phyloP scores from a whole-genome alignment of 1,140 invertebrate genomes.

The Aphelenchoides besseyi region DNA sequence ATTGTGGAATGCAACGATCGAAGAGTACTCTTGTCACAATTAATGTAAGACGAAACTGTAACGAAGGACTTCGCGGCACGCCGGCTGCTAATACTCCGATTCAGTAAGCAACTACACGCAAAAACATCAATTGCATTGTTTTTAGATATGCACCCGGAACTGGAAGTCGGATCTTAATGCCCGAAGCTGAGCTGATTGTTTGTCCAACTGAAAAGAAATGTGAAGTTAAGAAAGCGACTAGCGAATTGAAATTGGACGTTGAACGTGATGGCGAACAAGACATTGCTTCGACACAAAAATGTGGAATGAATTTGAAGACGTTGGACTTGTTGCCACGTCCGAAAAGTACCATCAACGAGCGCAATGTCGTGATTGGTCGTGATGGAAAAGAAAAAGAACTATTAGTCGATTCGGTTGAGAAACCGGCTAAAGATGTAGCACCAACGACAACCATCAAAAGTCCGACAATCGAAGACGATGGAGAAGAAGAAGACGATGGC shows the following conservation, averaged over 20 bases:
- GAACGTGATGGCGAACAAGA: constrained; percentile 30
- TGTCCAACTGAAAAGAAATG: constrained; percentile 38
- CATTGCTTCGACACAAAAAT: constrained; percentile 36
- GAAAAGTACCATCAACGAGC: constrained; percentile 16
- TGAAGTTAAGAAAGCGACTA: constrained; percentile 38
- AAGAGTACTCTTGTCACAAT: constrained; percentile 59
- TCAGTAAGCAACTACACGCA: no score
- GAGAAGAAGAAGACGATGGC: constrained; percentile 38
- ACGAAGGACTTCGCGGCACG: constrained; percentile 33
- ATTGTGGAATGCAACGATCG: constrained; percentile 59
- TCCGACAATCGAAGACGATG: constrained; percentile 25
- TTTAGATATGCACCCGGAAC: constrained; percentile 21
- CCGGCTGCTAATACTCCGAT: constrained; percentile 3
- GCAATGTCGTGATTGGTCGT: constrained; percentile 12
- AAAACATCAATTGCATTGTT: no score
- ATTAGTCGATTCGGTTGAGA: constrained; percentile 17
- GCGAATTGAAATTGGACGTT: constrained; percentile 28
- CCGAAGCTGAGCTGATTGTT: constrained; percentile 28
- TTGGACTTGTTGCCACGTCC: constrained; percentile 47
- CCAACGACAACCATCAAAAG: background rate
- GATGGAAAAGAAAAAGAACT: constrained; percentile 20
- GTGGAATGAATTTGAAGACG: constrained; percentile 49
- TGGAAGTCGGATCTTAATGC: constrained; percentile 9
- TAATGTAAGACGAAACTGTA: constrained; percentile 53
- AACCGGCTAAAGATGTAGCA: background rate